These are phyloP conservation scores for Ceratina australensis DNA, from an alignment of 1,140 invertebrate genomes.

Conservation along the genomic window DNA sequence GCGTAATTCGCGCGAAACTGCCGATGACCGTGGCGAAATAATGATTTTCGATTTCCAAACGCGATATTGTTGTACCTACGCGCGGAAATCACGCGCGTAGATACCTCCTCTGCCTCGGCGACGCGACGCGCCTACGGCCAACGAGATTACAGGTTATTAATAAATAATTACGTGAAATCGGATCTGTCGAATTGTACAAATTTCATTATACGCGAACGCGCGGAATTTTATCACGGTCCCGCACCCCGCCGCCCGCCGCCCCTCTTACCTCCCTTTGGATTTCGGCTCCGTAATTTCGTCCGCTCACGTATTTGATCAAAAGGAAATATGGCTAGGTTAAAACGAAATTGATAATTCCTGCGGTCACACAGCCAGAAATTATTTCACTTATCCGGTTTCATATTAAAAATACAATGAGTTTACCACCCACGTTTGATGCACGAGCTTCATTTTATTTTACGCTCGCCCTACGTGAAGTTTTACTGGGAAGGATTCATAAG, in stretches of 20 bases:
- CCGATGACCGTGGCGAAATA: slow-evolving; percentile 31
- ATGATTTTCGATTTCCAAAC: slow-evolving; percentile 31
- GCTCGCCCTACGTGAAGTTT: neutral
- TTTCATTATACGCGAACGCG: neutral
- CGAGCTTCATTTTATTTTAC: no score
- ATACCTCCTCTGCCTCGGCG: neutral
- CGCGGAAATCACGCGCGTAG: neutral
- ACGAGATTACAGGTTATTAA: slow-evolving; percentile 26
- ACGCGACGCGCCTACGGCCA: neutral
- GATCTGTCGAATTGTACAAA: slow-evolving; percentile 19
- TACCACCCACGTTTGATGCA: no score
- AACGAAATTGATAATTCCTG: neutral
- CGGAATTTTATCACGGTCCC: slow-evolving; percentile 3
- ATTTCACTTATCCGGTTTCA: neutral
- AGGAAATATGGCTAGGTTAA: neutral
- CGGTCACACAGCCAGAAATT: neutral
- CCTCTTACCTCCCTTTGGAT: no score
- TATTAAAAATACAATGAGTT: no score
- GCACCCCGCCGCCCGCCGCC: neutral
- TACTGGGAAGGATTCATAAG: neutral
- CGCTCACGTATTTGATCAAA: neutral
- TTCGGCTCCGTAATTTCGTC: neutral
- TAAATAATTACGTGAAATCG: slow-evolving; percentile 13
- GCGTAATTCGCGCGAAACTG: slow-evolving; percentile 35
- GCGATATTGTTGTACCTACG: slow-evolving; percentile 16